These are phyloP conservation scores for Orestias chungarensis DNA, from an alignment of 2,797 vertebrate species.

Conservation along the genomic window DNA sequence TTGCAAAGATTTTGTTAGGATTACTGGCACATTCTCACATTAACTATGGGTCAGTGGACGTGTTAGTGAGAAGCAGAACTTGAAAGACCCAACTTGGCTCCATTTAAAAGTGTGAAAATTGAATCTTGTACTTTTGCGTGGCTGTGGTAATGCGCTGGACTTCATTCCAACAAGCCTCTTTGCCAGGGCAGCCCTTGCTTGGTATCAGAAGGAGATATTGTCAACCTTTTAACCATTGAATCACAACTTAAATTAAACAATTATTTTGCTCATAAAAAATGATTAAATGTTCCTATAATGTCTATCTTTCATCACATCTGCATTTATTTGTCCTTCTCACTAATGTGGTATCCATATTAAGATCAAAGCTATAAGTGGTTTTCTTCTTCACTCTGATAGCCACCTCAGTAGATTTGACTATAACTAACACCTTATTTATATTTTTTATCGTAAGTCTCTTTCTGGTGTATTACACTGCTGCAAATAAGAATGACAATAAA, in stretches of 20 bases:
- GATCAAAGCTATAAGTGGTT: not conserved
- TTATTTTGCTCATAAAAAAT: not conserved
- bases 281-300: not conserved
- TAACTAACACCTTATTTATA: too few relatives aligned
- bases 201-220: not conserved
- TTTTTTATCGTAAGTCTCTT: too few relatives aligned
- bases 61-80: not conserved
- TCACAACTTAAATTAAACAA: too few relatives aligned
- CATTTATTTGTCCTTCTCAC: not conserved
- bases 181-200: not conserved
- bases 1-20: not conserved
- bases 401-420: too few relatives aligned
- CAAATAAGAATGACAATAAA: too few relatives aligned
- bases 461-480: too few relatives aligned
- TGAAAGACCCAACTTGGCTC: constrained; percentile 1
- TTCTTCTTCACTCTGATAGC: too few relatives aligned
- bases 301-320: not conserved
- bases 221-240: too few relatives aligned
- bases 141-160: not conserved
- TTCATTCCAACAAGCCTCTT: not conserved
- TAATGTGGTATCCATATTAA: not conserved
- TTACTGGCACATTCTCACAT: not conserved
- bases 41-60: not conserved
- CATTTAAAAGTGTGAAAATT: constrained; percentile 6
- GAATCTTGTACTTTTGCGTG: not conserved